Evolutionary conservation across 2,113 vertebrate genomes (phyloP).

Genomic region (Neopipo cinnamomea): DNA sequence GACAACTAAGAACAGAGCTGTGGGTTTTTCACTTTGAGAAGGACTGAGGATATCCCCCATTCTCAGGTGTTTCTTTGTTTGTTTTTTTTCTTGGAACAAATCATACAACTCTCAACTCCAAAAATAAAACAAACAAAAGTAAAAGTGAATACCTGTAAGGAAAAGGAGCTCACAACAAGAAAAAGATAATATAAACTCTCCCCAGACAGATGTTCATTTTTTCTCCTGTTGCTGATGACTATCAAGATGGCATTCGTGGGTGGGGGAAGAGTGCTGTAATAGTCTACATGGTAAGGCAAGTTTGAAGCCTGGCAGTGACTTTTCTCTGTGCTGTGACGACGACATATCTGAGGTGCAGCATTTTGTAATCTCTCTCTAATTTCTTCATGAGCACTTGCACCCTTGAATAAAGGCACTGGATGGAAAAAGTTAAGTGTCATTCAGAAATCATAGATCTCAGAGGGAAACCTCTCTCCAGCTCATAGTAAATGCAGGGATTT

Average conservation of each 20-base stretch:
- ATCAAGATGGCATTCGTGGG: not conserved
- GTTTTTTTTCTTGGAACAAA: not conserved
- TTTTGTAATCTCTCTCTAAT: not conserved
- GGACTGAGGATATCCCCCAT: not conserved
- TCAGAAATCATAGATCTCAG: not conserved
- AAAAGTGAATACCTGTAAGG: not conserved
- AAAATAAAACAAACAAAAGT: not conserved
- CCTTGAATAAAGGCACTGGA: not conserved
- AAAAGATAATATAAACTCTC: not conserved
- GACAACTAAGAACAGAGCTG: not conserved
- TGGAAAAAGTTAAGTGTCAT: not conserved
- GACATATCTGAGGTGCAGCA: not conserved
- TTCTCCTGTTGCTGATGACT: not conserved
- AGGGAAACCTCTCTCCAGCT: not conserved
- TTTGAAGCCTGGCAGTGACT: not conserved
- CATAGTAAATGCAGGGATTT: not conserved
- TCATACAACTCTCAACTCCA: rapidly evolving
- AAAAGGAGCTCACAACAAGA: not conserved
- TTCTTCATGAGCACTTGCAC: not conserved
- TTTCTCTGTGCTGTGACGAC: not conserved
- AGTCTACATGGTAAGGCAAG: not conserved
- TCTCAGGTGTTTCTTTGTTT: not conserved
- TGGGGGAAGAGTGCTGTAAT: not conserved
- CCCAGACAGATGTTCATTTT: not conserved
- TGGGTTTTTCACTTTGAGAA: not conserved